Percentiles rank a stretch among this genome's conserved stretches.
Evolutionary conservation across 2,888 invertebrate genomes (phyloP).

Genomic region (Pyrrhia umbra): DNA sequence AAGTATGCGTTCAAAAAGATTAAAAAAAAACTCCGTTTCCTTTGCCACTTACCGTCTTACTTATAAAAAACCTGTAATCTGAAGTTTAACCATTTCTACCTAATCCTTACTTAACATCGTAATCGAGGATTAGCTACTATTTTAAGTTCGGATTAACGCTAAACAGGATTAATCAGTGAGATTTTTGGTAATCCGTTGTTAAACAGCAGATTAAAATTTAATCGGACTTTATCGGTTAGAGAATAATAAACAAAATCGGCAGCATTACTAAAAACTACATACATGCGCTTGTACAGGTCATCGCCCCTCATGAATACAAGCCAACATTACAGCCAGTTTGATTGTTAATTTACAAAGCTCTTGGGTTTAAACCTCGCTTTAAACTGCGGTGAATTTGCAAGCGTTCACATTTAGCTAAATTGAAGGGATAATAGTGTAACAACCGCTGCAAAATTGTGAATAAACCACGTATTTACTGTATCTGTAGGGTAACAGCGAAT

Average conservation of each 20-base stretch:
- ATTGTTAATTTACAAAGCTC: slow-evolving; percentile 45
- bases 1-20: too few species aligned
- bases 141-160: too few species aligned
- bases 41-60: too few species aligned
- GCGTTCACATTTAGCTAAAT: slow-evolving; percentile 32
- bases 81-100: too few species aligned
- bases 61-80: too few species aligned
- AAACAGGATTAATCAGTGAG: too few species aligned
- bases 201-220: too few species aligned
- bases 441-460: slow-evolving; percentile 11
- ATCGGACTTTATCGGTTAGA: too few species aligned
- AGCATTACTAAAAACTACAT: not conserved
- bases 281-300: slow-evolving; percentile 13
- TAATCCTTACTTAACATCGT: too few species aligned
- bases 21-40: too few species aligned
- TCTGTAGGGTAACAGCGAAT: not conserved
- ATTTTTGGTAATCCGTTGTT: too few species aligned
- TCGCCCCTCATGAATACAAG: slow-evolving; percentile 25
- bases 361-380: slow-evolving; percentile 19
- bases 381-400: slow-evolving; percentile 27
- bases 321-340: slow-evolving; percentile 28
- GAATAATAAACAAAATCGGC: not conserved
- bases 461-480: slow-evolving; percentile 2
- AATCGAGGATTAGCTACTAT: too few species aligned
- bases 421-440: slow-evolving; percentile 22